Conservation (phyloP, 2,888 invertebrate species). For the Amiota communis region DNA sequence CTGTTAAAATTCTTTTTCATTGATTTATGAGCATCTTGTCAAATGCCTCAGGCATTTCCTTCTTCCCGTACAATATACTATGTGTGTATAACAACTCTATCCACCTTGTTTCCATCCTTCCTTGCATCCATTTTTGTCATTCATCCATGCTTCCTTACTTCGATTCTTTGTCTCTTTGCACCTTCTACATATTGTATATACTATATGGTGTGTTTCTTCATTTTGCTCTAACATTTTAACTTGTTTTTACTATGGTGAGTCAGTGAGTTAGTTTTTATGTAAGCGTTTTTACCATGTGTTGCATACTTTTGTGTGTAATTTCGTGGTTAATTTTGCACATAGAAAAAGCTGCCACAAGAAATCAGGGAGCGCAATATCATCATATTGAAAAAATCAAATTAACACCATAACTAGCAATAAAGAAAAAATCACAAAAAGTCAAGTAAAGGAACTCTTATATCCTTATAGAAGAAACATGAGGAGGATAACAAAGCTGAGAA, state of each 20-base stretch:
- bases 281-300: slow-evolving; percentile 32
- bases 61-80: too few species aligned
- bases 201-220: background rate
- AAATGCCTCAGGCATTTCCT: too few species aligned
- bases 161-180: background rate
- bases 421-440: too few species aligned
- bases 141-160: background rate
- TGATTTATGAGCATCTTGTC: background rate
- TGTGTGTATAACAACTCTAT: too few species aligned
- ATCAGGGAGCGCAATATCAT: background rate
- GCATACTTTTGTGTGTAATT: slow-evolving; percentile 19
- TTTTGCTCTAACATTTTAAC: background rate
- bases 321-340: background rate
- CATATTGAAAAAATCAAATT: too few species aligned
- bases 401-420: too few species aligned
- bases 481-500: too few species aligned
- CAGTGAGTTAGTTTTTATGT: background rate
- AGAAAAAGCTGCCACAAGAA: background rate
- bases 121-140: background rate
- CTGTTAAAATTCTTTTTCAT: background rate
- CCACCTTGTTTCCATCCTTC: too few species aligned
- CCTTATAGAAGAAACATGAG: too few species aligned
- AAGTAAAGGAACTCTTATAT: too few species aligned
- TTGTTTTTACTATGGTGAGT: background rate
- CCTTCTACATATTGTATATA: too few species aligned